phyloP scores from a whole-genome alignment of 1,140 invertebrate species.

The Nymphalis io region DNA sequence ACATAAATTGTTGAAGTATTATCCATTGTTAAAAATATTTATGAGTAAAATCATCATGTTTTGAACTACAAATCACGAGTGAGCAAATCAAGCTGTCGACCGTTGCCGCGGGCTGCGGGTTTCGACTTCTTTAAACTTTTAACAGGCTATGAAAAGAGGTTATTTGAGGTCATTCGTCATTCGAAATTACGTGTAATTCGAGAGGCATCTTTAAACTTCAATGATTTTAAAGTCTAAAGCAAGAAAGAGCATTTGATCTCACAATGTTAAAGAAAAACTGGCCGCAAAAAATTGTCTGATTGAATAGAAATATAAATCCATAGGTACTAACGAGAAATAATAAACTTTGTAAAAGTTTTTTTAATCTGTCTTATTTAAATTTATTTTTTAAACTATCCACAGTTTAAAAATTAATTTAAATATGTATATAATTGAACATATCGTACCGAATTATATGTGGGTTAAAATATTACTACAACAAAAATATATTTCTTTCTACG shows the following conservation, averaged over 20 bases:
- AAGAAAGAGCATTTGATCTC: conserved; percentile 8
- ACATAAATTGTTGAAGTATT: conserved; percentile 1
- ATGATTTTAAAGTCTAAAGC: conserved; percentile 6
- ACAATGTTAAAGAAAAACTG: not conserved
- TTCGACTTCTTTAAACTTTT: conserved; percentile 31
- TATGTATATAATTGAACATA: not conserved
- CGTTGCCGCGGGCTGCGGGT: conserved; percentile 18
- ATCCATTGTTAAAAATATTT: conserved; percentile 18
- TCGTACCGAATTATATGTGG: not conserved
- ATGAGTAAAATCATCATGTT: conserved; percentile 16
- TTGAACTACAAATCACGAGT: conserved; percentile 25
- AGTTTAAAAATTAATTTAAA: not conserved
- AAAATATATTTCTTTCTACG: conserved; percentile 4
- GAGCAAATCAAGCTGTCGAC: conserved; percentile 31
- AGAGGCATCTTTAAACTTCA: conserved; percentile 24
- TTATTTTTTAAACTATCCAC: not conserved
- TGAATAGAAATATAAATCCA: not conserved
- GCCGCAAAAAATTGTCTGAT: not conserved
- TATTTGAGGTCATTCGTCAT: conserved; percentile 36
- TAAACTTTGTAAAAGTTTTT: not conserved
- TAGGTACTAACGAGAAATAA: not conserved
- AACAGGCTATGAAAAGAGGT: conserved; percentile 31
- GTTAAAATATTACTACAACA: conserved; percentile 6
- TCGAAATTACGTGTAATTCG: conserved; percentile 31
- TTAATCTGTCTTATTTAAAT: not conserved